These are phyloP conservation scores for Drosophila sechellia DNA, from an alignment of 1,140 invertebrate genomes.

Conservation along the genomic window DNA sequence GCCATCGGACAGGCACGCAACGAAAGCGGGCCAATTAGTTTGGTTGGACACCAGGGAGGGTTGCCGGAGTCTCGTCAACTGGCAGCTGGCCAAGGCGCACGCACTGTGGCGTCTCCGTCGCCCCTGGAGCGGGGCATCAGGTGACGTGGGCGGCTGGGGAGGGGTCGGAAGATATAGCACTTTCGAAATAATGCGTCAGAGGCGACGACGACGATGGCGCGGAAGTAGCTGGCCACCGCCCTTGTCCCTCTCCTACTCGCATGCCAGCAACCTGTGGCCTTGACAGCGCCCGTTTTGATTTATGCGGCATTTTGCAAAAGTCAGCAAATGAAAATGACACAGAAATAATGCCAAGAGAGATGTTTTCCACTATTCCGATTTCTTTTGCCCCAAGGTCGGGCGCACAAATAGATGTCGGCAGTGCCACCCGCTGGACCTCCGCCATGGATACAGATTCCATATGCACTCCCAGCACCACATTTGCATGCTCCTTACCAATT, in stretches of 20 bases:
- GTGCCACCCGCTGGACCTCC: background rate
- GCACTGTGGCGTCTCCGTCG: slow-evolving; percentile 36
- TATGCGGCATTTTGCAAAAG: slow-evolving; percentile 76
- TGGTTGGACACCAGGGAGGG: slow-evolving; percentile 1
- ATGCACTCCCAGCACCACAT: background rate
- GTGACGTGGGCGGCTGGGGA: slow-evolving; percentile 13
- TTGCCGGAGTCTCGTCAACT: slow-evolving; percentile 16
- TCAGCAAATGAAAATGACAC: slow-evolving; percentile 80
- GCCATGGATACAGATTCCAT: background rate
- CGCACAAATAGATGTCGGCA: slow-evolving; percentile 4
- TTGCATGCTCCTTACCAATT: no score
- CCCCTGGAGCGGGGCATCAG: slow-evolving; percentile 22
- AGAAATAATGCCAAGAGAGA: slow-evolving; percentile 46
- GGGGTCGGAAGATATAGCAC: slow-evolving; percentile 1
- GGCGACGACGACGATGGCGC: slow-evolving; percentile 35
- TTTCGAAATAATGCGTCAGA: slow-evolving; percentile 34
- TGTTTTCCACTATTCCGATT: slow-evolving; percentile 26
- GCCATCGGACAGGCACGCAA: slow-evolving; percentile 33
- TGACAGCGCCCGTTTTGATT: slow-evolving; percentile 65
- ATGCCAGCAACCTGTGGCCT: slow-evolving; percentile 15
- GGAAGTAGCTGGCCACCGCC: slow-evolving; percentile 37
- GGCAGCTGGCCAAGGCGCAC: slow-evolving; percentile 56
- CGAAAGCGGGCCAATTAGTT: slow-evolving; percentile 49
- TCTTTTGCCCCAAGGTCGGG: slow-evolving; percentile 27
- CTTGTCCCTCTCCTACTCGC: background rate